These are phyloP conservation scores for Chaetodon trifascialis DNA, from an alignment of 2,113 vertebrate species.

Conservation along the genomic window DNA sequence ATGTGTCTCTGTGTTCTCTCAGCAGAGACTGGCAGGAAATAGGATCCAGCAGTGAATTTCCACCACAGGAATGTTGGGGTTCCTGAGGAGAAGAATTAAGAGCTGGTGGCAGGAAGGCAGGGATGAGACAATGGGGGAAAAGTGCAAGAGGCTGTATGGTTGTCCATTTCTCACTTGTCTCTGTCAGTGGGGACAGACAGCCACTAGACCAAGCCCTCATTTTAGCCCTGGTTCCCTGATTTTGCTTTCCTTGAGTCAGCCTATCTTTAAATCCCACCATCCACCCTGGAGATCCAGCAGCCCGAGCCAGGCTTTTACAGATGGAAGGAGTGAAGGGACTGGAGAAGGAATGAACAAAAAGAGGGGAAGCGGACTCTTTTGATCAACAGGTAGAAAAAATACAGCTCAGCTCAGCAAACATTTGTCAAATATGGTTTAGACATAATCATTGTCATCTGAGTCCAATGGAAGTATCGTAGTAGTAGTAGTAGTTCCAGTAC, in stretches of 20 bases:
- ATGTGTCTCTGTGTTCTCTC: slow-evolving; percentile 68
- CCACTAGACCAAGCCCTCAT: slow-evolving; percentile 35
- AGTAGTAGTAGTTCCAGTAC: slow-evolving; percentile 23
- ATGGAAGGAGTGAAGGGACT: neutral
- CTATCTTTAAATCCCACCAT: slow-evolving; percentile 64
- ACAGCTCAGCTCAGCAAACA: slow-evolving; percentile 38
- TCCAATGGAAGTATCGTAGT: neutral
- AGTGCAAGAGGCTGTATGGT: neutral
- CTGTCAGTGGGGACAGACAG: slow-evolving; percentile 37
- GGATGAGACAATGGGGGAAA: slow-evolving; percentile 31
- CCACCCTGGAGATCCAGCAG: slow-evolving; percentile 42
- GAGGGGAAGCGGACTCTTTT: neutral
- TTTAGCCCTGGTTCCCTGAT: slow-evolving; percentile 38
- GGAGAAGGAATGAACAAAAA: slow-evolving; percentile 9
- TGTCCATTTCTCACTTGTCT: slow-evolving; percentile 36
- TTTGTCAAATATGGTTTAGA: slow-evolving; percentile 31
- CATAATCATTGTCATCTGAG: slow-evolving; percentile 26
- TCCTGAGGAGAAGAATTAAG: slow-evolving; percentile 46
- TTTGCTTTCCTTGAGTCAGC: slow-evolving; percentile 36
- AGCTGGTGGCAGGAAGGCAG: slow-evolving; percentile 31
- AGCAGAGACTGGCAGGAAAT: slow-evolving; percentile 60
- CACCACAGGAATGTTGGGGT: slow-evolving; percentile 70
- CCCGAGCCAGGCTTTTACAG: slow-evolving; percentile 22
- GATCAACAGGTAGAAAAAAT: slow-evolving; percentile 23
- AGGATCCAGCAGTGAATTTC: slow-evolving; percentile 71